These are phyloP conservation scores for Cheilosia urbana DNA, from an alignment of 2,888 invertebrate species.

Conservation along the genomic window DNA sequence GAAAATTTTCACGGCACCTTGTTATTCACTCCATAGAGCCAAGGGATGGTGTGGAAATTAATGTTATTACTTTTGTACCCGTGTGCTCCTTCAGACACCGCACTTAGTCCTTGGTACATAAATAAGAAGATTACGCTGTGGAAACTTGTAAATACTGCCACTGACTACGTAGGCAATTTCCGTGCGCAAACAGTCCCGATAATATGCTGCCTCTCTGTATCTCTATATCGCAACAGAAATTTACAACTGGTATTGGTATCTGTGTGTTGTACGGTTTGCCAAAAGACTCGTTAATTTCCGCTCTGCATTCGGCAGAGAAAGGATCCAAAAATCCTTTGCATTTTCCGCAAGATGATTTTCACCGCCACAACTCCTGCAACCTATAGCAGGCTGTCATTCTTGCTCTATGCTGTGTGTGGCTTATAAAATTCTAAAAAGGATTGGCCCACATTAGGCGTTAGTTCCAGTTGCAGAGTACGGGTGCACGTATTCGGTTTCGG, in stretches of 20 bases:
- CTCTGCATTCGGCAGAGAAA: slow-evolving; percentile 58
- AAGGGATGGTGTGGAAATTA: slow-evolving; percentile 75
- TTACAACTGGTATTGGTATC: slow-evolving; percentile 47
- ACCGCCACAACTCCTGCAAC: slow-evolving; percentile 41
- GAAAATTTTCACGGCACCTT: slow-evolving; percentile 71
- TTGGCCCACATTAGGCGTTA: slow-evolving; percentile 71
- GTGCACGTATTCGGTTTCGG: slow-evolving; percentile 34
- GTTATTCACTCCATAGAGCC: slow-evolving; percentile 24
- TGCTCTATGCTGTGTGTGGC: slow-evolving; percentile 66
- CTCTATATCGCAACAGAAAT: slow-evolving; percentile 11
- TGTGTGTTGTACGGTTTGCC: slow-evolving; percentile 62
- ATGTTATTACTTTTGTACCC: slow-evolving; percentile 77
- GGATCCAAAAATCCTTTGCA: slow-evolving; percentile 69
- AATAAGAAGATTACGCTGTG: slow-evolving; percentile 77
- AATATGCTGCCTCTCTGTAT: slow-evolving; percentile 37
- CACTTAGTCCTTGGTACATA: slow-evolving; percentile 77
- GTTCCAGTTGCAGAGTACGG: background rate
- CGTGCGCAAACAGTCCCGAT: slow-evolving; percentile 63
- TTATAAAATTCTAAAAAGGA: slow-evolving; percentile 75
- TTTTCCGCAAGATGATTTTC: slow-evolving; percentile 65
- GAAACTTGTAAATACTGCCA: slow-evolving; percentile 76
- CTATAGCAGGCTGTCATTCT: slow-evolving; percentile 43
- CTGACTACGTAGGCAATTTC: slow-evolving; percentile 74
- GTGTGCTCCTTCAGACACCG: slow-evolving; percentile 68
- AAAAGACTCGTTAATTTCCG: slow-evolving; percentile 74